These are phyloP conservation scores for Macrotis lagotis DNA, from an alignment of 2,113 vertebrate species.

Conservation along the genomic window DNA sequence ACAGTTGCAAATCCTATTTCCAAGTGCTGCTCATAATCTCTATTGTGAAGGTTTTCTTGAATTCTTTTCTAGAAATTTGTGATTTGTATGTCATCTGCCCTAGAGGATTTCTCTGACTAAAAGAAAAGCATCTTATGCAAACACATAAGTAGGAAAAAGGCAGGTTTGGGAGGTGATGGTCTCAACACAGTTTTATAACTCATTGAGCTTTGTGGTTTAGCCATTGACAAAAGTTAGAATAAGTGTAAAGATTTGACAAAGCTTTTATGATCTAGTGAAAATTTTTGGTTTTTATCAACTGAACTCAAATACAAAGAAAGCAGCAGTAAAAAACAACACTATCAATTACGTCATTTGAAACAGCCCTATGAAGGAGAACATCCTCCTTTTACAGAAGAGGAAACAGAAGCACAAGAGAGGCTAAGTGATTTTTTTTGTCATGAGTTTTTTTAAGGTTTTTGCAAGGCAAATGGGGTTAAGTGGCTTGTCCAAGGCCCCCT, in stretches of 20 bases:
- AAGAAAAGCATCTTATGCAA: not conserved
- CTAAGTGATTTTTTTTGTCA: not conserved
- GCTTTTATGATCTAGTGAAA: not conserved
- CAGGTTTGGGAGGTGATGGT: not conserved
- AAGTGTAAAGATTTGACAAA: not conserved
- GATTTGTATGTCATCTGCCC: not conserved
- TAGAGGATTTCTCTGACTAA: not conserved
- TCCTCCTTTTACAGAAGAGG: not conserved
- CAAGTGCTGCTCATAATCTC: not conserved
- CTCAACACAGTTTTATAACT: not conserved
- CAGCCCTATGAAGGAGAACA: not conserved
- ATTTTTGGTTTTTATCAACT: not conserved
- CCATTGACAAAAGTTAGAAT: slow-evolving; percentile 4
- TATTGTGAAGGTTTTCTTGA: not conserved
- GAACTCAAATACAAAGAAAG: not conserved
- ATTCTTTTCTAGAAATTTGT: not conserved
- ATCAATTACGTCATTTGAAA: not conserved
- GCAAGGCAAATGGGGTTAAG: no score
- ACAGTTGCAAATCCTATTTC: not conserved
- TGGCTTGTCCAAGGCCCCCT: no score
- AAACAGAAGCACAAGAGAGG: not conserved
- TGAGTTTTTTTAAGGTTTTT: no score
- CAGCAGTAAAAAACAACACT: not conserved
- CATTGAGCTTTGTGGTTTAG: not conserved
- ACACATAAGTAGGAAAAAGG: not conserved